These are phyloP conservation scores for Laspeyria flexula DNA, from an alignment of 2,888 invertebrate species.

Conservation along the genomic window DNA sequence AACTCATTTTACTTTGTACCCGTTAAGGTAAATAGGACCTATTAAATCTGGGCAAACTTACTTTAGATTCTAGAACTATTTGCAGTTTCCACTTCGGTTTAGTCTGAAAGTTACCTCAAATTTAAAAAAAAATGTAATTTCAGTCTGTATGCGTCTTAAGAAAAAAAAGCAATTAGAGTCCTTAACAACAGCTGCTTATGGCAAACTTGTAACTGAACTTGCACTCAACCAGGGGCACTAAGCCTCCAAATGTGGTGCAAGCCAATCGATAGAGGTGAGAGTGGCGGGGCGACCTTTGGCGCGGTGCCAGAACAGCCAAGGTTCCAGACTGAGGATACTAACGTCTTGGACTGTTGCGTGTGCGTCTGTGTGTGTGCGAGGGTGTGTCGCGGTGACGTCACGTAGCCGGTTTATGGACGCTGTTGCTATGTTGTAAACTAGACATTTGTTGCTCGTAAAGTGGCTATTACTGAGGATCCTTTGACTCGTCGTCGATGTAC, in stretches of 20 bases:
- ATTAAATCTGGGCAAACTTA: too few relatives aligned
- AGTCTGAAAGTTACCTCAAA: too few relatives aligned
- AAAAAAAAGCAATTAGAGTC: background rate
- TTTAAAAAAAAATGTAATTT: too few relatives aligned
- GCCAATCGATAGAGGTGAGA: slow-evolving; percentile 55
- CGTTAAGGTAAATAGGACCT: too few relatives aligned
- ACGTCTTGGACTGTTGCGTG: background rate
- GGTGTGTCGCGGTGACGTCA: slow-evolving; percentile 17
- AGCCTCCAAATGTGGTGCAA: slow-evolving; percentile 35
- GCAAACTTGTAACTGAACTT: slow-evolving; percentile 13
- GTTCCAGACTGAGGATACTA: slow-evolving; percentile 29
- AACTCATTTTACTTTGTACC: too few relatives aligned
- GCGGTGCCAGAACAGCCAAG: slow-evolving; percentile 45
- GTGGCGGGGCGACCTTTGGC: slow-evolving; percentile 51
- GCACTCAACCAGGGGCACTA: slow-evolving; percentile 12
- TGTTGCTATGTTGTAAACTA: slow-evolving; percentile 4
- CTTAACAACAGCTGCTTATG: background rate
- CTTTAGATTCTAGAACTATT: too few relatives aligned
- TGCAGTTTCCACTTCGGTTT: too few relatives aligned
- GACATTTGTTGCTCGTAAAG: background rate
- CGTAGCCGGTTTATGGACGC: slow-evolving; percentile 3
- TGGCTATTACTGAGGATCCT: background rate
- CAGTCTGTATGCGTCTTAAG: background rate
- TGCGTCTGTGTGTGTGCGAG: slow-evolving; percentile 5
- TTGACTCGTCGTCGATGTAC: background rate